Base-by-base conservation (phyloP, 2,888 invertebrate genomes). In the Nycteola revayana region DNA sequence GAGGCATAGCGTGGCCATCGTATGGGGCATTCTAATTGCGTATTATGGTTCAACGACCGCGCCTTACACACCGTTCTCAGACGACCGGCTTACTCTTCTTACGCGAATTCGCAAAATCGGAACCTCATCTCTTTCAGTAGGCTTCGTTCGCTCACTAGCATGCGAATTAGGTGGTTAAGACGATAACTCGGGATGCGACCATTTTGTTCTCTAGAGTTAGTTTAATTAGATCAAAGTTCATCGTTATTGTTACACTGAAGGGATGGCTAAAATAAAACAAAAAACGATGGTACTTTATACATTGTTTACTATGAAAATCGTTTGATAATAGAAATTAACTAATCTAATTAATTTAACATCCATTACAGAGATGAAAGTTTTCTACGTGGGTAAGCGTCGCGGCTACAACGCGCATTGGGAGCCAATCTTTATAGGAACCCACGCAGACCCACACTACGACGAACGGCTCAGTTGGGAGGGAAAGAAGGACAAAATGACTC, bases 391-490 rank as follows among this genome's bases (percentile, higher is more conserved):
- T 17, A 96, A 96, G 67, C 90, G 96, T 28, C 92, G 91, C 11
- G 94, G 95, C 7, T 92, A 92, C 59, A 95, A 91, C 72, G 90
- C 94, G 17, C 95, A 95, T 73, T 97, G 97, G 97, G 97, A 97
- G 81, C 97, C 97, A 6, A 96, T 97, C 57, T 97, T 95, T 67
- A 96, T 98, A 41, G 97, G 97, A 9, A 96, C 96, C 0, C 94
- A 97, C 75, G 90, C 91, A 9, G 97, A 96, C 64, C 96, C 97
- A 0, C 90, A 94, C 49, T 97, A 97, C 73, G 97, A 97, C 56
- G 97, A 97, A 75, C 90, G 97, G 65, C 92, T 97, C 42, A 96
- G 95, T 72, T 97, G 97, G 97, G 97, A 98, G 72, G 97, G 97
- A 25, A 96, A 96, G 81, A 94, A 95, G 78, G 97, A 98, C 81